These are phyloP conservation scores for Desoria tigrina DNA, from an alignment of 2,888 invertebrate genomes.

Conservation along the genomic window DNA sequence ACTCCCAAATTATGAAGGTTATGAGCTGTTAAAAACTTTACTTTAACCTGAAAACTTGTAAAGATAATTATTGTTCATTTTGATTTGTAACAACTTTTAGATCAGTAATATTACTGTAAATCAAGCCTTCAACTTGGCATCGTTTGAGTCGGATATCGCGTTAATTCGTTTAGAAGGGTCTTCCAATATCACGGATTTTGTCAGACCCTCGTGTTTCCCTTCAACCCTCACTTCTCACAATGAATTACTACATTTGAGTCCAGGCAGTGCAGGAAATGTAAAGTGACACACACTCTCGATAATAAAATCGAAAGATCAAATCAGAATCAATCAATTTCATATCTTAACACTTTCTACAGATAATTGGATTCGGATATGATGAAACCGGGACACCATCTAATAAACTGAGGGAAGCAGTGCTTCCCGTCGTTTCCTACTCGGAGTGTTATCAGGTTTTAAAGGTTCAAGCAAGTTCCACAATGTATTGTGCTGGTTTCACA, in stretches of 20 bases:
- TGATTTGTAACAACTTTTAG: constrained; percentile 20
- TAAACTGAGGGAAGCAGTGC: constrained; percentile 29
- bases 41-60: not conserved
- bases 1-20: constrained; percentile 38
- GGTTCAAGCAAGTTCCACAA: constrained; percentile 39
- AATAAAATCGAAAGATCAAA: too few species aligned
- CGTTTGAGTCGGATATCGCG: constrained; percentile 44
- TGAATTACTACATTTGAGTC: constrained; percentile 43
- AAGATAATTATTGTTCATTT: not conserved
- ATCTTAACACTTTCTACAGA: constrained; percentile 24
- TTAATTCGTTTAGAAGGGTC: constrained; percentile 25
- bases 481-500: constrained; percentile 44
- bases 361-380: constrained; percentile 44
- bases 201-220: constrained; percentile 42
- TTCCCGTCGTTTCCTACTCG: constrained; percentile 44
- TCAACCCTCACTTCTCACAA: constrained; percentile 32
- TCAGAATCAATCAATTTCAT: not conserved
- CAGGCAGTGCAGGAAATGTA: constrained; percentile 40
- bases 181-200: constrained; percentile 31
- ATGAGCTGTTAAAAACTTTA: not conserved
- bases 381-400: constrained; percentile 39
- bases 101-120: constrained; percentile 30
- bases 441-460: constrained; percentile 41
- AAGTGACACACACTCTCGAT: too few species aligned
- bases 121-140: constrained; percentile 27